Conservation (phyloP, 2,797 vertebrate genomes). For the Galago senegalensis region DNA sequence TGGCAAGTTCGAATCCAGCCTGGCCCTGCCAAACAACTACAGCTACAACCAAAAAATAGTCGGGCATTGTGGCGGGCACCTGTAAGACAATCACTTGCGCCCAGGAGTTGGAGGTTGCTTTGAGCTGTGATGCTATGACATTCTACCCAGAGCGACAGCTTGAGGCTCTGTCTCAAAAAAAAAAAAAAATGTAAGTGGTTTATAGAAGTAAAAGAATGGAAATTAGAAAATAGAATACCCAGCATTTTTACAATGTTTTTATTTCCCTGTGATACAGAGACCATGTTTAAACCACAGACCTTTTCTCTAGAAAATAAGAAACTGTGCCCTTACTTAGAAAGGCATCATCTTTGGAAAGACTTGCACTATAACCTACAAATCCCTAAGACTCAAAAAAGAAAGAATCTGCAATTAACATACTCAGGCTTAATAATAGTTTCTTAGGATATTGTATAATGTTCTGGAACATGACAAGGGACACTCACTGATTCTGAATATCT, state of each 20-base stretch:
- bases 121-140: no score
- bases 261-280: conserved; percentile 28
- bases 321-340: conserved; percentile 7
- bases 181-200: not conserved
- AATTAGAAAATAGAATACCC: conserved; percentile 26
- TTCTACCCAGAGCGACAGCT: no score
- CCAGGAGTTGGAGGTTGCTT: no score
- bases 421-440: not conserved
- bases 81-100: no score
- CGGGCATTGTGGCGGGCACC: no score
- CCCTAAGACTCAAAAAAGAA: not conserved
- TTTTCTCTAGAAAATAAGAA: conserved; percentile 36
- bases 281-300: conserved; percentile 33
- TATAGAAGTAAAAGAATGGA: conserved; percentile 10
- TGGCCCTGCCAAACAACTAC: no score
- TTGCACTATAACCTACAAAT: not conserved
- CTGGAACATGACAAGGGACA: not conserved
- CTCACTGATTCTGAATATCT: not conserved
- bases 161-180: no score
- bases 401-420: not conserved
- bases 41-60: no score
- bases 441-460: not conserved
- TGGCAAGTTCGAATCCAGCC: no score
- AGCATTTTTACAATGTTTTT: not conserved
- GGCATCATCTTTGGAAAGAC: conserved; percentile 33